Evolutionary conservation across 2,888 invertebrate genomes (phyloP).

Genomic region (Pseudanteris insignis): DNA sequence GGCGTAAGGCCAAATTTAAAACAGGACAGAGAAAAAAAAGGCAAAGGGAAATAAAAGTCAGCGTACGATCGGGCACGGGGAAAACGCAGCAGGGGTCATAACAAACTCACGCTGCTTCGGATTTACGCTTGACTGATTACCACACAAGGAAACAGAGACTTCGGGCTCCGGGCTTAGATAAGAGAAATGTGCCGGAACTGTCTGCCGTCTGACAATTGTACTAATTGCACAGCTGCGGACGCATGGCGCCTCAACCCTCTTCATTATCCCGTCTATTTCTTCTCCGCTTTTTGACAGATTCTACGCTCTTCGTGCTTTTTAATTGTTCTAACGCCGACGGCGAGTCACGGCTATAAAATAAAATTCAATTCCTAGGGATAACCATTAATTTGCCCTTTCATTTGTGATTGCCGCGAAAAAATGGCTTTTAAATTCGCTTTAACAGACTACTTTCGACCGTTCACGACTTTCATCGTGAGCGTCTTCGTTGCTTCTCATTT

Average conservation of each 20-base stretch:
- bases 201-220: slow-evolving; percentile 53
- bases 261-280: slow-evolving; percentile 45
- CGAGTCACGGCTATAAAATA: slow-evolving; percentile 17
- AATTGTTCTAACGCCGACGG: slow-evolving; percentile 29
- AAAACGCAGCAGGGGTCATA: slow-evolving; percentile 32
- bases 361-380: slow-evolving; percentile 28
- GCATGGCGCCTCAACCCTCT: slow-evolving; percentile 37
- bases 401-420: slow-evolving; percentile 13
- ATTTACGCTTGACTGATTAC: slow-evolving; percentile 53
- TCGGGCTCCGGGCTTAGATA: slow-evolving; percentile 49
- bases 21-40: slow-evolving; percentile 4
- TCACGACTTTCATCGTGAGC: too few relatives aligned
- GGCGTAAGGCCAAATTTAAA: slow-evolving; percentile 23
- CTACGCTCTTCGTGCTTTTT: slow-evolving; percentile 32
- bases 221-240: slow-evolving; percentile 55
- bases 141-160: slow-evolving; percentile 44
- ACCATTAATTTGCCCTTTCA: slow-evolving; percentile 20
- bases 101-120: slow-evolving; percentile 46
- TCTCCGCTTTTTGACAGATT: slow-evolving; percentile 40
- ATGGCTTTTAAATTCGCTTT: neutral
- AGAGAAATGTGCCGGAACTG: slow-evolving; percentile 49
- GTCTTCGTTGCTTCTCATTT: too few relatives aligned
- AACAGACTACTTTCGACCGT: neutral
- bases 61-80: slow-evolving; percentile 25
- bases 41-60: slow-evolving; percentile 9